Base-by-base conservation (phyloP, 2,797 vertebrate species). In the Lagodon rhomboides region DNA sequence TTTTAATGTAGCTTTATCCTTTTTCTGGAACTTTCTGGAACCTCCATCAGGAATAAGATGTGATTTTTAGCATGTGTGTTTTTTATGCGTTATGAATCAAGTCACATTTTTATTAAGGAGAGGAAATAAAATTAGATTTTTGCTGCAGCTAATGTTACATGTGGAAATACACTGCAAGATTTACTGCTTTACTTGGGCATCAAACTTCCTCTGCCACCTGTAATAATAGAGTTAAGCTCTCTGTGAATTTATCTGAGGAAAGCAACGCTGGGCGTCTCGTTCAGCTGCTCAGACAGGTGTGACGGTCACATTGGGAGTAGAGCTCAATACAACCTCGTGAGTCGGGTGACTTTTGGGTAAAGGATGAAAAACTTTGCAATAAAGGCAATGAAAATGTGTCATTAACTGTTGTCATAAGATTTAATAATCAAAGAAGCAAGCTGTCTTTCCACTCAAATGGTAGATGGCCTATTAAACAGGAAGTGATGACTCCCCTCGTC, bases 11-110 rank as follows among this genome's bases (percentile, higher is more conserved):
- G 17, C 25, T 6, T 3, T 60, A 34, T 34, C 9, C 18, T 55
- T 53, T 73, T 63, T 78, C 30, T 62, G 41, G 79, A 87, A 90
- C 30, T 69, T 87, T 86, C 86, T 81, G 72, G 71, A 82, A 78
- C 3, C 30, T 66, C 22, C 22, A 49, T 23, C 18, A 58, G 43
- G 78, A 82, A 73, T 8, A 51, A 3, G 13, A 41, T 22, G 16
- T 30, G 6, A 65, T 64, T 73, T 59, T 51, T 23, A 65, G 20
- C 59, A 65, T n/a, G 16, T 55, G 61, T 55, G 25, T 18, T 70
- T 68, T 17, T 41, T 60, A 62, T 22, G 5, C 53, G 61, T 54
- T n/a, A 67, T 68, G 43, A 62, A 72, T 66, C 47, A 27, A 73
- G 15, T 58, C 25, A 59, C 53, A 62, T 13, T 22, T 77, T n/a